These are phyloP conservation scores for Anastrepha obliqua DNA, from an alignment of 1,140 invertebrate genomes.

Conservation along the genomic window DNA sequence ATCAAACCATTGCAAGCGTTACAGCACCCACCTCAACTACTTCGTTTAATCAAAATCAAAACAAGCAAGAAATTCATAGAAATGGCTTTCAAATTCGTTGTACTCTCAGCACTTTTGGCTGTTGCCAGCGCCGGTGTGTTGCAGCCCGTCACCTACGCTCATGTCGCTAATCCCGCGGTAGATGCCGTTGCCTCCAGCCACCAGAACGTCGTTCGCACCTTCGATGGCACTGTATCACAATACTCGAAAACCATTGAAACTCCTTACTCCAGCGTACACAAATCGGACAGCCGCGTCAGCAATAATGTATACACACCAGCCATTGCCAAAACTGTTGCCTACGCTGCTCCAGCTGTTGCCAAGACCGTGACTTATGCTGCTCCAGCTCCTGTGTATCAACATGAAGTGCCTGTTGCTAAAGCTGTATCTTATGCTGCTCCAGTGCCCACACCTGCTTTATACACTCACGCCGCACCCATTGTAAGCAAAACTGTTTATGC, in stretches of 20 bases:
- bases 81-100: slow-evolving; percentile 74
- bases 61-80: slow-evolving; percentile 60
- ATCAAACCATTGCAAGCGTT: slow-evolving; percentile 27
- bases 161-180: slow-evolving; percentile 72
- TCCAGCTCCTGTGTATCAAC: slow-evolving; percentile 61
- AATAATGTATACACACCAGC: slow-evolving; percentile 76
- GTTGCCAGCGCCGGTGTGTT: slow-evolving; percentile 73
- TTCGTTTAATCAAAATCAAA: background rate
- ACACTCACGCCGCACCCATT: slow-evolving; percentile 74
- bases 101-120: slow-evolving; percentile 74
- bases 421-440: slow-evolving; percentile 59
- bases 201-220: slow-evolving; percentile 77
- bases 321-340: slow-evolving; percentile 71
- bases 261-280: slow-evolving; percentile 80
- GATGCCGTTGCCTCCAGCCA: slow-evolving; percentile 77
- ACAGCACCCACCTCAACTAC: slow-evolving; percentile 8
- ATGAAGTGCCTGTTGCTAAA: slow-evolving; percentile 10
- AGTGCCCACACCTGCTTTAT: slow-evolving; percentile 74
- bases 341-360: slow-evolving; percentile 64
- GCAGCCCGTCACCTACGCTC: slow-evolving; percentile 63
- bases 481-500: slow-evolving; percentile 56
- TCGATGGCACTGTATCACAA: slow-evolving; percentile 78
- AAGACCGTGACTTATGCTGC: slow-evolving; percentile 74
- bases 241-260: slow-evolving; percentile 80
- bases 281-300: slow-evolving; percentile 78